Percentiles rank a stretch among this genome's conserved stretches.
These are phyloP conservation scores for Xenopus laevis DNA, from an alignment of 2,113 vertebrate species.

Conservation along the genomic window DNA sequence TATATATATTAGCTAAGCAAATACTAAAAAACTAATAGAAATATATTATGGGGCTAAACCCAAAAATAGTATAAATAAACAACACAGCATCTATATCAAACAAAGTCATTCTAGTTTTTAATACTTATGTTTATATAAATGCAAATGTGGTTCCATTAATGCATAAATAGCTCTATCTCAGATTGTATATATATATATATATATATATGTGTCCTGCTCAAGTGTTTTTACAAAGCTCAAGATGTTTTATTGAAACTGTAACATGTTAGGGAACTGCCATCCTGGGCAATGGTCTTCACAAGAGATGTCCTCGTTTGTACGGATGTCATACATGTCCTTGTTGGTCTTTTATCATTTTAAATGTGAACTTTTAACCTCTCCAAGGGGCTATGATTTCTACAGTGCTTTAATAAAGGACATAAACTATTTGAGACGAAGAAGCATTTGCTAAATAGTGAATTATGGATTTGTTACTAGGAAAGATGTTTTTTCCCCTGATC, in stretches of 20 bases:
- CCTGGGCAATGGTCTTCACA: background rate
- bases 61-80: no score
- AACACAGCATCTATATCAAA: no score
- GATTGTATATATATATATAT: no score
- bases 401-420: conserved; percentile 32
- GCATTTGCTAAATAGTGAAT: conserved; percentile 43
- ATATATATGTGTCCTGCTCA: no score
- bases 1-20: no score
- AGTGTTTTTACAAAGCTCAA: no score
- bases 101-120: no score
- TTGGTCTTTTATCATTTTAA: conserved; percentile 34
- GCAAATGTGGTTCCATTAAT: no score
- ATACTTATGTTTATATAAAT: no score
- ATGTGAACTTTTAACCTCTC: conserved; percentile 32
- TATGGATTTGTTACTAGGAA: conserved; percentile 41
- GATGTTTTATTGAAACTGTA: background rate
- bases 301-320: background rate
- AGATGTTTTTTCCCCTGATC: conserved; percentile 50
- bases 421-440: conserved; percentile 45
- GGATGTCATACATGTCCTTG: conserved; percentile 6
- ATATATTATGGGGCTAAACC: no score
- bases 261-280: background rate
- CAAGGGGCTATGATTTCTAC: conserved; percentile 3
- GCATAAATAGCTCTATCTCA: no score
- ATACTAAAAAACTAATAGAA: no score